These are phyloP conservation scores for Pleuronectes platessa DNA, from an alignment of 2,113 vertebrate species.

Conservation along the genomic window DNA sequence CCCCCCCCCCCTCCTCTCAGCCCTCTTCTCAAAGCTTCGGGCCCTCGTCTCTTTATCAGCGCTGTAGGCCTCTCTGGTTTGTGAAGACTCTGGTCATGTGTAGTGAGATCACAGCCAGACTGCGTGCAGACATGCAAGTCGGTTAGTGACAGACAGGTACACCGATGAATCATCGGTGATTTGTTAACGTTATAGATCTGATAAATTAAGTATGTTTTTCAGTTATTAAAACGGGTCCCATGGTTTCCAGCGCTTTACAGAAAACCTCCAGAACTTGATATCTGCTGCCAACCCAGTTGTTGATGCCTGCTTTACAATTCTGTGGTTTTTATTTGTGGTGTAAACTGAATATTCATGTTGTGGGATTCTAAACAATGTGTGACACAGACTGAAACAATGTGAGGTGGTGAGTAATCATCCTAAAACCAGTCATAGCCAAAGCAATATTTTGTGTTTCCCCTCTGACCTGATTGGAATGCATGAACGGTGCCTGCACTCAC, in stretches of 20 bases:
- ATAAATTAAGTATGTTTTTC: too few species aligned
- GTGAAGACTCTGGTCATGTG: too few species aligned
- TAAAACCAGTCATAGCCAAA: neutral
- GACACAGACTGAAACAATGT: slow-evolving; percentile 16
- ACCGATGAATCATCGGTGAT: too few species aligned
- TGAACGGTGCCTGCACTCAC: neutral
- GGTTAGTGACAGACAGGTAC: too few species aligned
- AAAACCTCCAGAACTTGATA: neutral
- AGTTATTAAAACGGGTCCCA: neutral
- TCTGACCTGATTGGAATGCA: neutral
- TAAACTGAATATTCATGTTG: neutral
- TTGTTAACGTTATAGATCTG: too few species aligned
- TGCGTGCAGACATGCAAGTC: too few species aligned
- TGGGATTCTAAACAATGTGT: neutral
- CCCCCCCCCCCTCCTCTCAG: too few species aligned
- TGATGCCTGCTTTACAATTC: too few species aligned
- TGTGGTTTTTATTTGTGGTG: neutral
- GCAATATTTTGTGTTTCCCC: slow-evolving; percentile 6
- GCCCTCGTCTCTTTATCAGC: too few species aligned
- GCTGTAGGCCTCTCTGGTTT: too few species aligned
- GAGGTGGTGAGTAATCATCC: slow-evolving; percentile 8
- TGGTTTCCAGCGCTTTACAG: neutral
- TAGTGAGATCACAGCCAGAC: too few species aligned
- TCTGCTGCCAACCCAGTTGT: neutral
- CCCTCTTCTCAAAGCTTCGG: too few species aligned